These are phyloP conservation scores for Coranthus polyacanthus DNA, from an alignment of 2,797 vertebrate species.

Conservation along the genomic window DNA sequence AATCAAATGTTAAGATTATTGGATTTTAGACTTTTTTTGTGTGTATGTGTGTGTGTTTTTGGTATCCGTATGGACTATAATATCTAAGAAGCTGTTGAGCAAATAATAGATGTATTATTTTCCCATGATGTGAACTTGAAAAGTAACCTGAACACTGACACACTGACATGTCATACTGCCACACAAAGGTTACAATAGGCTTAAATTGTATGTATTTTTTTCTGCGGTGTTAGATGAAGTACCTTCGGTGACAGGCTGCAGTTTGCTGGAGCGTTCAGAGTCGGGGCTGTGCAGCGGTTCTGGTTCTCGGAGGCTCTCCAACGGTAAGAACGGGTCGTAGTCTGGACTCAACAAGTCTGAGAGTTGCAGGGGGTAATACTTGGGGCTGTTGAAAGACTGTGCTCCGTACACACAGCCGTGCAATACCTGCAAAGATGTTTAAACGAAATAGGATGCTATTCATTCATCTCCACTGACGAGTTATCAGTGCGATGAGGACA, in stretches of 20 bases:
- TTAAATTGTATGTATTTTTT: rapidly evolving
- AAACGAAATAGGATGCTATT: not conserved
- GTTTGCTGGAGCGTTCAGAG: slow-evolving; percentile 95
- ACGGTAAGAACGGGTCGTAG: slow-evolving; percentile 95
- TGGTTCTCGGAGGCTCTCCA: slow-evolving; percentile 95
- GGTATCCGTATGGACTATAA: not conserved
- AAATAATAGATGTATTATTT: not conserved
- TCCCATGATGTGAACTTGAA: too few species aligned
- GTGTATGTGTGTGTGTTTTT: slow-evolving; percentile 7
- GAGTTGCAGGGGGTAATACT: slow-evolving; percentile 95
- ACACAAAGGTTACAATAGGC: not conserved
- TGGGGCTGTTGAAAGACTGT: slow-evolving; percentile 94
- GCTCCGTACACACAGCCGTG: slow-evolving; percentile 98
- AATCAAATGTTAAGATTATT: too few species aligned
- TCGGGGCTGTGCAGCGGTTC: slow-evolving; percentile 98
- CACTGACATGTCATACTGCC: not conserved
- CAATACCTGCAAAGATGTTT: slow-evolving; percentile 87
- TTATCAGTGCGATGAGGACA: not conserved
- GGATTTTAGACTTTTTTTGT: not conserved
- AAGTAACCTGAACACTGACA: not conserved
- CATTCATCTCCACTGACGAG: not conserved
- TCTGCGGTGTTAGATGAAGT: not conserved
- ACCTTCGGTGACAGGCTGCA: slow-evolving; percentile 98
- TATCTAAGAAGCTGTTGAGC: not conserved
- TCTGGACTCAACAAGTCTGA: slow-evolving; percentile 93